Conservation (phyloP, 2,113 vertebrate genomes). For the Sinocyclocheilus anshuiensis region DNA sequence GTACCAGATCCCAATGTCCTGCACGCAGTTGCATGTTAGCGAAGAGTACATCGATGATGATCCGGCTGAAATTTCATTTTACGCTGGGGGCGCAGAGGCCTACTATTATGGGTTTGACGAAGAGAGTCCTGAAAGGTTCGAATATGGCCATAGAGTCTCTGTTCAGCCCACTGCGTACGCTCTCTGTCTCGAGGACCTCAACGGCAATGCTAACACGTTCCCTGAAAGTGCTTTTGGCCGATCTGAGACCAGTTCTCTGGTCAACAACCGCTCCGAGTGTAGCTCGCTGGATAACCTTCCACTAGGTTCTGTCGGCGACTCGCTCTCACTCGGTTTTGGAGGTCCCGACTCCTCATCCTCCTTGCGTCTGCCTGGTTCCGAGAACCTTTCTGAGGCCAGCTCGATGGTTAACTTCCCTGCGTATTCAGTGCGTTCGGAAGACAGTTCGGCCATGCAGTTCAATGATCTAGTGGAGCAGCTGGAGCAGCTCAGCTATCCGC, state of each 20-base stretch:
- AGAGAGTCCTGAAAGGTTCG: constrained; percentile 15
- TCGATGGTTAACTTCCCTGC: constrained; percentile 97
- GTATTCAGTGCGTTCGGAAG: constrained; percentile 87
- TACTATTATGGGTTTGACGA: constrained; percentile 75
- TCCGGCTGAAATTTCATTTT: constrained; percentile 92
- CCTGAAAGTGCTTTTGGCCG: constrained; percentile 75
- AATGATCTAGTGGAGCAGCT: constrained; percentile 92
- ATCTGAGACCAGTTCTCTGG: constrained; percentile 87
- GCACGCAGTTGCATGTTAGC: constrained; percentile 80
- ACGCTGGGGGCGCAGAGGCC: constrained; percentile 87
- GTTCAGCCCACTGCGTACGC: constrained; percentile 56
- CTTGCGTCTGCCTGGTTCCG: constrained; percentile 76
- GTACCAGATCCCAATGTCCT: constrained; percentile 74
- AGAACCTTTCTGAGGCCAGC: constrained; percentile 88
- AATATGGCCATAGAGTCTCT: constrained; percentile 49
- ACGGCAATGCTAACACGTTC: constrained; percentile 67
- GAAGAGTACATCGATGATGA: constrained; percentile 98
- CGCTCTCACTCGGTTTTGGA: constrained; percentile 69
- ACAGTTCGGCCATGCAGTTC: constrained; percentile 91
- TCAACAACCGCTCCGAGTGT: constrained; percentile 87
- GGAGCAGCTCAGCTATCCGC: constrained; percentile 91
- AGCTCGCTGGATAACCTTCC: constrained; percentile 87
- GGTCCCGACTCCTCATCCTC: constrained; percentile 69
- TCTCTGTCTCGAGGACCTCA: constrained; percentile 75
- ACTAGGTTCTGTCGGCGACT: constrained; percentile 73